Percentiles rank a stretch among this genome's conserved stretches.
These are phyloP conservation scores for Drosophila setifemur DNA, from an alignment of 1,140 invertebrate genomes.

Conservation along the genomic window DNA sequence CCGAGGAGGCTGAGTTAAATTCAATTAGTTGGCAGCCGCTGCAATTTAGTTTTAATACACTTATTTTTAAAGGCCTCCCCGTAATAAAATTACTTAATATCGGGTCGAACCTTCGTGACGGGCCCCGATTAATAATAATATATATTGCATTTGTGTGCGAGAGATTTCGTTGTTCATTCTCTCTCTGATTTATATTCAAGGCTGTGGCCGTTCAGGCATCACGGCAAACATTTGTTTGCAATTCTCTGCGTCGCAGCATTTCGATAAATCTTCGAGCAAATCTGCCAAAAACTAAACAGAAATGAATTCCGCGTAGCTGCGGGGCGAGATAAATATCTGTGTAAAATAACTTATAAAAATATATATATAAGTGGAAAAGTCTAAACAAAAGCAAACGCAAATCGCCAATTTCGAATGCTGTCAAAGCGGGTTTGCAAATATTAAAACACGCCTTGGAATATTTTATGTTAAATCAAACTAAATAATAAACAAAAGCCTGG, in stretches of 20 bases:
- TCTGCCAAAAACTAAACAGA: slow-evolving; percentile 10
- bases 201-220: slow-evolving; percentile 52
- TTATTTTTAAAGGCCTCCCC: slow-evolving; percentile 48
- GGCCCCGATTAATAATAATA: slow-evolving; percentile 45
- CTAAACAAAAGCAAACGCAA: slow-evolving; percentile 10
- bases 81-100: slow-evolving; percentile 73
- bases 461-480: slow-evolving; percentile 39
- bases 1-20: slow-evolving; percentile 68
- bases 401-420: slow-evolving; percentile 14
- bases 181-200: slow-evolving; percentile 50
- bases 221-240: slow-evolving; percentile 59
- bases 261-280: slow-evolving; percentile 16
- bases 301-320: slow-evolving; percentile 33
- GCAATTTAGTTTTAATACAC: slow-evolving; percentile 70
- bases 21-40: slow-evolving; percentile 72
- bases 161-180: slow-evolving; percentile 6
- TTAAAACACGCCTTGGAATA: slow-evolving; percentile 42
- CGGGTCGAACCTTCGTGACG: slow-evolving; percentile 37
- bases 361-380: slow-evolving; percentile 26
- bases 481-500: slow-evolving; percentile 42
- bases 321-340: slow-evolving; percentile 16
- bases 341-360: slow-evolving; percentile 22
- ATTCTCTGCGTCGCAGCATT: slow-evolving; percentile 28
- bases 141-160: slow-evolving; percentile 15
- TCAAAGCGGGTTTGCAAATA: slow-evolving; percentile 27